phyloP scores from a whole-genome alignment of 1,140 invertebrate genomes.

The Oscheius sp. region DNA sequence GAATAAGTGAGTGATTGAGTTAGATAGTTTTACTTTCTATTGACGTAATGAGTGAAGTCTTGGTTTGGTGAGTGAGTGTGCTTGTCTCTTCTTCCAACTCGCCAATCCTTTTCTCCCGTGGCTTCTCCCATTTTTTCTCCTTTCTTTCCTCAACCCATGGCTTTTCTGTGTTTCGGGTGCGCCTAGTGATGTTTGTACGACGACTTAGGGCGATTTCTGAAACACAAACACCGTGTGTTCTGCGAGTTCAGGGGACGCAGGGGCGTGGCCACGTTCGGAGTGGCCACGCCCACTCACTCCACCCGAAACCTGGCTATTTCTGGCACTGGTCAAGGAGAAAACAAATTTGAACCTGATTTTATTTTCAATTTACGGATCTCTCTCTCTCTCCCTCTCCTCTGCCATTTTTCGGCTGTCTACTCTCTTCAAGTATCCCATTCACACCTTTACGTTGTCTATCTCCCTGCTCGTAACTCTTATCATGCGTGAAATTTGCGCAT shows the following conservation, averaged over 20 bases:
- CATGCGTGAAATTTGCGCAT: too few species aligned
- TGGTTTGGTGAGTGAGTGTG: too few species aligned
- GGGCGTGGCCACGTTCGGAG: neutral
- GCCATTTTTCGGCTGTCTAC: neutral
- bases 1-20: too few species aligned
- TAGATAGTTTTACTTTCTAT: too few species aligned
- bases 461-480: neutral
- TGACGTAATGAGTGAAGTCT: too few species aligned
- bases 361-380: neutral
- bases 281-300: neutral
- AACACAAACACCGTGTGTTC: constrained; percentile 8
- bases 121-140: neutral
- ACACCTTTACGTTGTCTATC: neutral
- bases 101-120: neutral
- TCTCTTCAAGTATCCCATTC: neutral
- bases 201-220: constrained; percentile 11
- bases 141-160: too few species aligned
- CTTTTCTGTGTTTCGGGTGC: neutral
- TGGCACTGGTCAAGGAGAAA: neutral
- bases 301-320: neutral
- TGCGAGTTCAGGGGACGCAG: neutral
- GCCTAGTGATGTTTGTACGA: neutral
- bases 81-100: neutral
- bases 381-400: neutral
- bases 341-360: neutral